These are phyloP conservation scores for Heloderma charlesbogerti DNA, from an alignment of 2,113 vertebrate genomes.

Conservation along the genomic window DNA sequence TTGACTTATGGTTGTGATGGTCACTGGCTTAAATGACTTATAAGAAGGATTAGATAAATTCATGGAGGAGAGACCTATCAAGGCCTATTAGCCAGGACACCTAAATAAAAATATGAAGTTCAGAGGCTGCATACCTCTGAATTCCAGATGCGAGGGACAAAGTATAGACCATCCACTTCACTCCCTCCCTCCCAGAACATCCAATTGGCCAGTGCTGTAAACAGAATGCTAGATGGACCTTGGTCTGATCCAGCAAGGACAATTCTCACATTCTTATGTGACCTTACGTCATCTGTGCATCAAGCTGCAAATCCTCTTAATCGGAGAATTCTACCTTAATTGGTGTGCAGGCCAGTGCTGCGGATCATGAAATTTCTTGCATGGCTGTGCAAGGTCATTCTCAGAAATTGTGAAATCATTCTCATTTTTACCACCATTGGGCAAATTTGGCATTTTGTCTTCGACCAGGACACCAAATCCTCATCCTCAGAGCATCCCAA, in stretches of 20 bases:
- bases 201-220: not conserved
- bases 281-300: not conserved
- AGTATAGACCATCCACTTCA: not conserved
- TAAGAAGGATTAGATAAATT: not conserved
- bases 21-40: not conserved
- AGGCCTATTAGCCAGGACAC: not conserved
- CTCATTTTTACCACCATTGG: no score
- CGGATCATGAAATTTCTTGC: no score
- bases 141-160: not conserved
- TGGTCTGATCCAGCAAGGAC: not conserved
- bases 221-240: not conserved
- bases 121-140: not conserved
- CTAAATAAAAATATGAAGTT: not conserved
- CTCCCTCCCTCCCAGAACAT: not conserved
- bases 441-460: no score
- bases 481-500: no score
- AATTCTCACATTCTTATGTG: not conserved
- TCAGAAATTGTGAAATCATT: no score
- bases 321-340: not conserved
- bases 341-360: not conserved
- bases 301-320: not conserved
- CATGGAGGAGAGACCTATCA: not conserved
- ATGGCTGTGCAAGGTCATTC: no score
- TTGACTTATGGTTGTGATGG: not conserved
- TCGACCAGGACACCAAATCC: no score